Evolutionary conservation across 2,113 vertebrate species (phyloP).

Genomic region (Calyptomena viridis): DNA sequence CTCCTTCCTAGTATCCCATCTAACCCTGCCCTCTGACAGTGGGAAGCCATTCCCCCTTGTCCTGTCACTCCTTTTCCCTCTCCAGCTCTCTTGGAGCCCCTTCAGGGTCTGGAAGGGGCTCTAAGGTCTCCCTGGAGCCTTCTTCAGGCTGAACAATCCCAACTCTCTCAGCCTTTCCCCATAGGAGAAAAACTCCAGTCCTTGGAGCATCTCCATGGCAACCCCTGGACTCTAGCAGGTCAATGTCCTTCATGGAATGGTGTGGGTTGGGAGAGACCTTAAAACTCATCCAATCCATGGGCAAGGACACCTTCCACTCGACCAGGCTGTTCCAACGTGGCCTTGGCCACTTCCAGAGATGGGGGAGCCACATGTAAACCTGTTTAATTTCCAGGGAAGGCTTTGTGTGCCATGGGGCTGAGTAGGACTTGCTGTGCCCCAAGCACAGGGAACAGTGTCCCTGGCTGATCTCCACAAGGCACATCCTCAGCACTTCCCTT

Average conservation of each 20-base stretch:
- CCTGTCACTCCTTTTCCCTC: background rate
- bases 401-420: background rate
- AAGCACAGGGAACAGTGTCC: background rate
- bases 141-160: background rate
- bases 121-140: background rate
- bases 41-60: background rate
- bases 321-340: background rate
- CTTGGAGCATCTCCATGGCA: background rate
- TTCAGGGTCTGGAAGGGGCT: background rate
- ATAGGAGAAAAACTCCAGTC: background rate
- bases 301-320: background rate
- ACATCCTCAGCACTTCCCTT: background rate
- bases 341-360: accelerated
- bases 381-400: background rate
- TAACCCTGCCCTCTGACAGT: accelerated
- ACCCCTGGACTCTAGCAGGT: background rate
- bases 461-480: background rate
- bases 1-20: background rate
- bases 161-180: background rate
- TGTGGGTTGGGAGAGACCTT: background rate
- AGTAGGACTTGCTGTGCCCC: background rate
- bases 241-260: background rate
- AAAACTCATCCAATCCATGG: background rate
- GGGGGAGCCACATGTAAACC: background rate
- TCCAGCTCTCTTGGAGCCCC: background rate